A percentile compares a stretch with the other conserved stretches of the same genome.
Conservation (phyloP, 2,797 vertebrate species). For the Neosilurus hyrtlii region DNA sequence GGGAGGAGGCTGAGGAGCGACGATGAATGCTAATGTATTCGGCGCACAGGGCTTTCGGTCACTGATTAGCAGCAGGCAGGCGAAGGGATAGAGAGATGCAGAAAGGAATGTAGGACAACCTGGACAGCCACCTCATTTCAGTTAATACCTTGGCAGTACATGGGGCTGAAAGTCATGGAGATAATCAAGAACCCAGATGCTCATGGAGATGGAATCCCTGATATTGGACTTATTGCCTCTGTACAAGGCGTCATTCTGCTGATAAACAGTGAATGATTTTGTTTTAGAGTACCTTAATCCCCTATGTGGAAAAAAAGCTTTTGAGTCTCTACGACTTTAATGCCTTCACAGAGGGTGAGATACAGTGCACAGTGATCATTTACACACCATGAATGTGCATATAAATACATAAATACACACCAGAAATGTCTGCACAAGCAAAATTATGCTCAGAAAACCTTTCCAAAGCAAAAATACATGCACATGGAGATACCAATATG, state of each 20-base stretch:
- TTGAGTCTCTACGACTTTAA: slow-evolving; percentile 63
- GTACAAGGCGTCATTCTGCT: slow-evolving; percentile 77
- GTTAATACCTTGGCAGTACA: slow-evolving; percentile 85
- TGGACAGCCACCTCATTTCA: slow-evolving; percentile 92
- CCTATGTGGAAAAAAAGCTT: slow-evolving; percentile 49
- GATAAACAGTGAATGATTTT: slow-evolving; percentile 73
- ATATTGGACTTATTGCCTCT: slow-evolving; percentile 86
- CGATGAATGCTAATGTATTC: slow-evolving; percentile 79
- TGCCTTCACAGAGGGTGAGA: slow-evolving; percentile 27
- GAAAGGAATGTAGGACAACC: slow-evolving; percentile 79
- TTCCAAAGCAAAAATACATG: slow-evolving; percentile 23
- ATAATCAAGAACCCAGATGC: slow-evolving; percentile 86
- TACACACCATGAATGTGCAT: slow-evolving; percentile 45
- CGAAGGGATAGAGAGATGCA: slow-evolving; percentile 61
- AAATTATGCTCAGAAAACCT: slow-evolving; percentile 29
- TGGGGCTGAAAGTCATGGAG: slow-evolving; percentile 77
- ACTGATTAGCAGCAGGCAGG: slow-evolving; percentile 74
- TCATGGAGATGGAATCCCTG: slow-evolving; percentile 80
- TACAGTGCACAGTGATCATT: slow-evolving; percentile 50
- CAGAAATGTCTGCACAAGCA: slow-evolving; percentile 40
- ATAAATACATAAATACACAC: slow-evolving; percentile 36
- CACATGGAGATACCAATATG: neutral
- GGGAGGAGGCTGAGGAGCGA: slow-evolving; percentile 58
- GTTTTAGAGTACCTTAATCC: slow-evolving; percentile 43
- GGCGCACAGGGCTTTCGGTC: slow-evolving; percentile 62